Evolutionary conservation across 2,888 invertebrate genomes (phyloP).

Genomic region (Crepidodera aurea): DNA sequence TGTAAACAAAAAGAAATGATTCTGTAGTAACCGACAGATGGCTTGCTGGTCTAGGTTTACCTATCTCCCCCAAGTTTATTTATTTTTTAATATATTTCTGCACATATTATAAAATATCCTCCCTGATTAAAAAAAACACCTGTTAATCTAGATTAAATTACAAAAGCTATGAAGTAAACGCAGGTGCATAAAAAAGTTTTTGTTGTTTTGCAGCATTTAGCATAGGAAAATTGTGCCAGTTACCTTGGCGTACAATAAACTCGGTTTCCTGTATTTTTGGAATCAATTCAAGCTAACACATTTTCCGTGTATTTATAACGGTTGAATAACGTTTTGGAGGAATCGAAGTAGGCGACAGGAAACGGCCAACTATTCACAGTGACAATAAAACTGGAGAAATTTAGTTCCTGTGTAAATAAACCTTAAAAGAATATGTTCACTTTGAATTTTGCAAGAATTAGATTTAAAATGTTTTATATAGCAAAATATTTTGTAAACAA

Average conservation of each 20-base stretch:
- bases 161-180: neutral
- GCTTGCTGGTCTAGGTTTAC: too few species aligned
- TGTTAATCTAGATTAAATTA: neutral
- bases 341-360: conserved; percentile 17
- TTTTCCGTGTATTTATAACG: conserved; percentile 16
- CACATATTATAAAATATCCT: neutral
- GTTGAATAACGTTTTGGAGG: conserved; percentile 10
- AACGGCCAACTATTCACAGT: neutral
- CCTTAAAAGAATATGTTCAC: too few species aligned
- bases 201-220: neutral
- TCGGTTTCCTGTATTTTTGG: conserved; percentile 11
- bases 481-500: too few species aligned
- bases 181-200: neutral
- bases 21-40: too few species aligned
- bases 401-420: too few species aligned
- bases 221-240: neutral
- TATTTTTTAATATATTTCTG: neutral
- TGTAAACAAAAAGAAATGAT: too few species aligned
- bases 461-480: too few species aligned
- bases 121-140: neutral
- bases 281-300: conserved; percentile 11
- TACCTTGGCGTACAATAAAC: neutral
- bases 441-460: too few species aligned
- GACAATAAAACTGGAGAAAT: too few species aligned
- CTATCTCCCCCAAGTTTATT: too few species aligned